Evolutionary conservation across 2,888 invertebrate species (phyloP).

Genomic region (Eugnorisma glareosa): DNA sequence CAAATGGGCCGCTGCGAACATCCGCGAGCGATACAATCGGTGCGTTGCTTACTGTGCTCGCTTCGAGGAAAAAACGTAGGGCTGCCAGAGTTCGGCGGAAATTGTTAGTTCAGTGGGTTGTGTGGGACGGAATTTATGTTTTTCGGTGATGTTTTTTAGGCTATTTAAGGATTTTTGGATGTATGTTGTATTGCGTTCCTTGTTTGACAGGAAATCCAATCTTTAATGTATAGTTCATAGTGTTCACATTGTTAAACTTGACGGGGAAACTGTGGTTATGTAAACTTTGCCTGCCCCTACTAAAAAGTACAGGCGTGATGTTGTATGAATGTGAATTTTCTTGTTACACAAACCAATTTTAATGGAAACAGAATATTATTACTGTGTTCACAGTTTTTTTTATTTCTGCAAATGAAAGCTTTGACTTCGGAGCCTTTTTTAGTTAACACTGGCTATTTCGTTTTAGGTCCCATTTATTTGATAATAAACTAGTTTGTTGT

Average conservation of each 20-base stretch:
- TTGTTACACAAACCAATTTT: background rate
- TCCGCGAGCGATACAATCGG: conserved; percentile 90
- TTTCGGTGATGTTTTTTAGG: background rate
- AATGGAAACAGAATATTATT: background rate
- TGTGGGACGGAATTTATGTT: background rate
- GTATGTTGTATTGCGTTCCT: background rate
- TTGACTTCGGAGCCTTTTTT: background rate
- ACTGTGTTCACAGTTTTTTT: background rate
- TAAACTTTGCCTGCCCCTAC: background rate
- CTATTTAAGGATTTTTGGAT: too few species aligned
- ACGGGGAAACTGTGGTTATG: too few species aligned
- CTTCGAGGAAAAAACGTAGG: conserved; percentile 91
- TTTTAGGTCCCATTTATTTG: background rate
- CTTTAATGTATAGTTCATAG: background rate
- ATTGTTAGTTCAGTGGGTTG: conserved; percentile 18
- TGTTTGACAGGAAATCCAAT: background rate
- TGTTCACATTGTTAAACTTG: background rate
- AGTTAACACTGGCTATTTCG: background rate
- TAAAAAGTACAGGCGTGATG: background rate
- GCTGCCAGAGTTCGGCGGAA: conserved; percentile 69
- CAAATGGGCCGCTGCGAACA: conserved; percentile 91
- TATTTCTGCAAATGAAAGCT: background rate
- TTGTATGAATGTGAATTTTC: background rate
- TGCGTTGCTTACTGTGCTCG: conserved; percentile 91
- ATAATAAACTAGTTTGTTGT: conserved; percentile 25